phyloP scores from a whole-genome alignment of 2,888 invertebrate genomes.

The Junonia oenone region DNA sequence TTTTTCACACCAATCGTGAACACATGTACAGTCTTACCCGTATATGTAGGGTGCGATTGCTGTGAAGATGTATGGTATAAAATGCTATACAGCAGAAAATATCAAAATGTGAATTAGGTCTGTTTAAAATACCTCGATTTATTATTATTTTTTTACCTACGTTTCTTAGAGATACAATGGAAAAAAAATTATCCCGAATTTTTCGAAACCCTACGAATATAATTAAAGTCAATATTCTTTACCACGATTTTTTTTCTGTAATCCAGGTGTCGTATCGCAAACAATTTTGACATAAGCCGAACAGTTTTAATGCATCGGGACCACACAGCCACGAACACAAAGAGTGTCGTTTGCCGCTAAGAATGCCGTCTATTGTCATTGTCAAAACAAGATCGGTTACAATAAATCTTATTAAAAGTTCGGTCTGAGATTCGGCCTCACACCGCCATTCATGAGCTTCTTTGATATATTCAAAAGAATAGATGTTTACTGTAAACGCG shows the following conservation, averaged over 20 bases:
- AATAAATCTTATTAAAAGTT: constrained; percentile 76
- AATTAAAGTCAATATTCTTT: constrained; percentile 14
- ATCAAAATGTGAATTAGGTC: no score
- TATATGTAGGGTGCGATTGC: no score
- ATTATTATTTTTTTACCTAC: no score
- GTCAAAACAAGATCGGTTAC: constrained; percentile 79
- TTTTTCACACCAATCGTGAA: no score
- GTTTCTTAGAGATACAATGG: background rate
- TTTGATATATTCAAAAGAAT: constrained; percentile 59
- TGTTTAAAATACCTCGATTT: no score
- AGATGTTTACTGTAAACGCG: constrained; percentile 60
- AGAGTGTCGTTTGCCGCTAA: constrained; percentile 60
- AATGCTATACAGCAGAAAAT: no score
- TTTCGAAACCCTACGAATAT: background rate
- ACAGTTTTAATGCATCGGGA: constrained; percentile 44
- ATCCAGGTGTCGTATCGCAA: constrained; percentile 56
- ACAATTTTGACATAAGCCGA: constrained; percentile 62
- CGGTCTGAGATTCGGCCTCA: constrained; percentile 46
- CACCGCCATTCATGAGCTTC: constrained; percentile 56
- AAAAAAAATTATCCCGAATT: background rate
- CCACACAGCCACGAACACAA: constrained; percentile 76
- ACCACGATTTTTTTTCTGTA: constrained; percentile 12
- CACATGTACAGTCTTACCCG: no score
- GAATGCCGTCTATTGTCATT: constrained; percentile 62
- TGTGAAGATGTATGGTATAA: no score